phyloP scores from a whole-genome alignment of 2,888 invertebrate species.

The Adela reaumurella region DNA sequence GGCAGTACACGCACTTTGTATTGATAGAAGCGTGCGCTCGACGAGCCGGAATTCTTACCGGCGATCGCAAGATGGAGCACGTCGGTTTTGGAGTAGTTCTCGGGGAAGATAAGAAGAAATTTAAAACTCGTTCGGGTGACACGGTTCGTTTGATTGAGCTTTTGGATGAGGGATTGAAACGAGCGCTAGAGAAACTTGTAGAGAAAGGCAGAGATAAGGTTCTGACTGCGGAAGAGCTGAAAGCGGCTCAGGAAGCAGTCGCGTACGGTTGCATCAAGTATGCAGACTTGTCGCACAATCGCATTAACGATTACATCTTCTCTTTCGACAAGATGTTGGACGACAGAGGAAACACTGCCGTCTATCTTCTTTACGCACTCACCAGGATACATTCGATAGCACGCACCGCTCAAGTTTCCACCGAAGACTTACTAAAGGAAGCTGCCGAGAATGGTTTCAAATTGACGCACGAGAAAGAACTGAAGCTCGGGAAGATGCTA shows the following conservation, averaged over 20 bases:
- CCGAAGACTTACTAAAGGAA: conserved; percentile 59
- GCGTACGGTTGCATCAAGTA: conserved; percentile 99
- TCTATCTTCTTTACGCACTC: conserved; percentile 91
- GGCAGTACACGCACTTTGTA: conserved; percentile 76
- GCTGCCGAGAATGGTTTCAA: conserved; percentile 59
- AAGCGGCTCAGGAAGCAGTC: conserved; percentile 81
- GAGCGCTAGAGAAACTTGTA: conserved; percentile 75
- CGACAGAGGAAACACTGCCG: conserved; percentile 98
- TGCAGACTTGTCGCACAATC: conserved; percentile 91
- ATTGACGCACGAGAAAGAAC: conserved; percentile 87
- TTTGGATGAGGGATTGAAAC: conserved; percentile 85
- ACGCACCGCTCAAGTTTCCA: conserved; percentile 67
- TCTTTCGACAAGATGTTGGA: conserved; percentile 99
- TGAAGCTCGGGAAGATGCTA: conserved; percentile 87
- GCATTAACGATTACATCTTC: conserved; percentile 93
- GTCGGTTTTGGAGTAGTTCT: conserved; percentile 96
- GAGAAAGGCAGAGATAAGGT: conserved; percentile 87
- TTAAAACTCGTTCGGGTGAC: conserved; percentile 97
- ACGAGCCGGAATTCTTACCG: conserved; percentile 65
- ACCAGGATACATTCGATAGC: conserved; percentile 92
- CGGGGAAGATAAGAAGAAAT: conserved; percentile 98
- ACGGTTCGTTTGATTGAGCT: conserved; percentile 85
- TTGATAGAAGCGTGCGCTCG: conserved; percentile 76
- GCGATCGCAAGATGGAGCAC: conserved; percentile 75
- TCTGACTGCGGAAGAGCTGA: conserved; percentile 75